A percentile compares a stretch with the other conserved stretches of the same genome.
These are phyloP conservation scores for Orycteropus afer DNA, from an alignment of 2,113 vertebrate genomes.

Conservation along the genomic window DNA sequence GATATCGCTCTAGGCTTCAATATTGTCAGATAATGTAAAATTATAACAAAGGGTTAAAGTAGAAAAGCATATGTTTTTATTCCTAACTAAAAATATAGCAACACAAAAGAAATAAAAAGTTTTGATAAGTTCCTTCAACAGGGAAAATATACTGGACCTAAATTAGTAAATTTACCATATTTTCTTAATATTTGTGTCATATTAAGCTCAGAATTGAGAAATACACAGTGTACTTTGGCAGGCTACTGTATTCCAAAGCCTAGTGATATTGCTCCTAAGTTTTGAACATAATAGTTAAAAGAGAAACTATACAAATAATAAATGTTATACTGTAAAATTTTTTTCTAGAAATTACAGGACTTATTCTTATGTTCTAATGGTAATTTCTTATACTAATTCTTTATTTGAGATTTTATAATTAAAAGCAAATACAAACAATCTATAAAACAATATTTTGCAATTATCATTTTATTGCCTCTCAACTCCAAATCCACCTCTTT, in stretches of 20 bases:
- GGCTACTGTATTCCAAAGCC: rapidly evolving
- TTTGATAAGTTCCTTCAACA: background rate
- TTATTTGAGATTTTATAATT: background rate
- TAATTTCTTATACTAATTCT: background rate
- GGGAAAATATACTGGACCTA: background rate
- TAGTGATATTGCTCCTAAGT: background rate
- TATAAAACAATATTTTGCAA: background rate
- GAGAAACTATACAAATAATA: background rate
- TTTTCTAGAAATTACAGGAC: slow-evolving; percentile 56
- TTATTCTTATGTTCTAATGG: background rate
- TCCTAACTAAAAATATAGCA: background rate
- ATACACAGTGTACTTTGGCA: background rate
- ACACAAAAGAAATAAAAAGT: background rate
- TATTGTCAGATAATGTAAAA: background rate
- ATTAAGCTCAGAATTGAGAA: background rate
- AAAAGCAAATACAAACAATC: background rate
- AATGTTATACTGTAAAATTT: slow-evolving; percentile 20
- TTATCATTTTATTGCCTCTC: background rate
- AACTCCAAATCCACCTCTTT: background rate
- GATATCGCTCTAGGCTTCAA: background rate
- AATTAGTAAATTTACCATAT: background rate
- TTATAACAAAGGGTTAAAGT: background rate
- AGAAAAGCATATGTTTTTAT: background rate
- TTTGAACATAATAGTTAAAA: background rate
- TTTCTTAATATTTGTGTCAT: background rate